A percentile compares a stretch with the other conserved stretches of the same genome.
Evolutionary conservation across 1,140 invertebrate genomes (phyloP).

Genomic region (honey bee (Apis mellifera)): DNA sequence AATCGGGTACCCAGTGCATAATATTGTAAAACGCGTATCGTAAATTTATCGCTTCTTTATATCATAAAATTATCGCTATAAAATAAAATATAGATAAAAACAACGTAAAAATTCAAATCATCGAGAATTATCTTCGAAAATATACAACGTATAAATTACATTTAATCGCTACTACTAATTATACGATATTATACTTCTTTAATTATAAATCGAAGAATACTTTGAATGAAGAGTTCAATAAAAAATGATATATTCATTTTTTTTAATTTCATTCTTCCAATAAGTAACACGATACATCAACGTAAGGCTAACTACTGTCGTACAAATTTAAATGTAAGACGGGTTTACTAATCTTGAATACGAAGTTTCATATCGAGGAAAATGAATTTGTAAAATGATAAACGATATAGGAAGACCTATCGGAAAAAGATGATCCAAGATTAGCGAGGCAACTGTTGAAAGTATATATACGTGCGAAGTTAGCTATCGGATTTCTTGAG

Average conservation of each 20-base stretch:
- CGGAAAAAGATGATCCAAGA: constrained; percentile 58
- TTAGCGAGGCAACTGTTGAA: constrained; percentile 46
- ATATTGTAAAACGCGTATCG: background rate
- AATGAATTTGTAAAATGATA: constrained; percentile 2
- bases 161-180: background rate
- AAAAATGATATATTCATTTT: background rate
- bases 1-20: background rate
- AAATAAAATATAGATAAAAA: background rate
- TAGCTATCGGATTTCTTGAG: constrained; percentile 40
- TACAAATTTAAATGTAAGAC: background rate
- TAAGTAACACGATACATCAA: background rate
- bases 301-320: background rate
- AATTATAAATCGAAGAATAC: background rate
- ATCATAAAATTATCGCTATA: background rate
- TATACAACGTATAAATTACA: background rate
- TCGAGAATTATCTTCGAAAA: background rate
- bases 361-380: too few relatives aligned
- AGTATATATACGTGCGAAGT: constrained; percentile 14
- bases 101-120: background rate
- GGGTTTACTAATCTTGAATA: background rate
- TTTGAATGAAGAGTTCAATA: background rate
- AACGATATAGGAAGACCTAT: constrained; percentile 45
- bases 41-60: background rate
- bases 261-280: background rate
- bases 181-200: background rate